Conservation (phyloP, 2,797 vertebrate species). For the Mionectes olivaceus region DNA sequence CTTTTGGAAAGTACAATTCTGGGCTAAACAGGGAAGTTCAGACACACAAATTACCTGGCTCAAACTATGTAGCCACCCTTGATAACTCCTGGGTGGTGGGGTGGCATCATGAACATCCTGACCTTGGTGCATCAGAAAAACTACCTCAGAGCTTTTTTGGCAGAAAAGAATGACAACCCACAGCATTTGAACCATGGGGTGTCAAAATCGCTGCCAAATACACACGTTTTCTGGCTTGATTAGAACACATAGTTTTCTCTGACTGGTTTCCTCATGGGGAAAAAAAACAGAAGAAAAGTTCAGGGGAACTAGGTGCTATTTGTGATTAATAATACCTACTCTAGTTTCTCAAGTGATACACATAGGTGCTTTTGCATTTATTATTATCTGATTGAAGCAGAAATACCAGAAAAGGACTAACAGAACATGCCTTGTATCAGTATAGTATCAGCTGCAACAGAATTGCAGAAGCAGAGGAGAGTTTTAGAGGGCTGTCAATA, state of each 20-base stretch:
- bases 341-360: neutral
- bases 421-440: neutral
- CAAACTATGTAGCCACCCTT: neutral
- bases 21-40: neutral
- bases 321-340: neutral
- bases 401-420: neutral
- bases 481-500: neutral
- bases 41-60: neutral
- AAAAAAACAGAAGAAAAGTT: neutral
- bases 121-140: neutral
- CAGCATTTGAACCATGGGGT: rapidly evolving
- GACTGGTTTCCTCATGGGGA: rapidly evolving
- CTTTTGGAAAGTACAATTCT: neutral
- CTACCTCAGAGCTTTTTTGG: neutral
- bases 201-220: neutral
- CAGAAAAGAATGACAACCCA: neutral
- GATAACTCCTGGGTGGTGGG: neutral
- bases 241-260: neutral
- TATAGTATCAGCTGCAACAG: neutral
- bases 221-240: neutral
- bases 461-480: neutral
- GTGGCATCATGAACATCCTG: neutral
- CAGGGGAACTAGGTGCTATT: neutral
- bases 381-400: neutral
- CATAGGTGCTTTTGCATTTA: neutral